These are phyloP conservation scores for Cataglyphis hispanica DNA, from an alignment of 1,140 invertebrate species.

Conservation along the genomic window DNA sequence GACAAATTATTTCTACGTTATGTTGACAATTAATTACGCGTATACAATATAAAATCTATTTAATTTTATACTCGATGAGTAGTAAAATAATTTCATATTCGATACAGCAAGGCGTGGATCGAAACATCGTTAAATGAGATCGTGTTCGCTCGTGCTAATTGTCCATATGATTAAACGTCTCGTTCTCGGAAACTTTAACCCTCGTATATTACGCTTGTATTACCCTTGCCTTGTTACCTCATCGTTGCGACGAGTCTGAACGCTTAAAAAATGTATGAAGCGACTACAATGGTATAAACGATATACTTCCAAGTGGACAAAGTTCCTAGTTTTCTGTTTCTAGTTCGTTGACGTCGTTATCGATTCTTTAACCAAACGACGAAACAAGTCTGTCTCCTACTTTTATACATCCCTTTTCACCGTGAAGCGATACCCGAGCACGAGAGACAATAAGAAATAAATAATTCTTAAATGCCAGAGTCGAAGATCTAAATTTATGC, in stretches of 20 bases:
- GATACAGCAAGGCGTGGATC: not conserved
- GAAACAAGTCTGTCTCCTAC: not conserved
- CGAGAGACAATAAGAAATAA: not conserved
- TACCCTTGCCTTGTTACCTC: constrained; percentile 59
- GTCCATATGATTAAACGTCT: constrained; percentile 83
- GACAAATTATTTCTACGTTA: not conserved
- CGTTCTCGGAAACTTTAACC: constrained; percentile 83
- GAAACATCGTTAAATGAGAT: constrained; percentile 70
- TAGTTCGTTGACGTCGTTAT: constrained; percentile 6
- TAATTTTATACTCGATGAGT: not conserved
- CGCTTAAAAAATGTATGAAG: constrained; percentile 74
- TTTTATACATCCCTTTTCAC: not conserved
- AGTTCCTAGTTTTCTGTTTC: constrained; percentile 22
- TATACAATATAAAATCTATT: not conserved
- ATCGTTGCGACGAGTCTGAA: constrained; percentile 9
- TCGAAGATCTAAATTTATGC: constrained; percentile 32
- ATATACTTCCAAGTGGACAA: not conserved
- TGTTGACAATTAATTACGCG: not conserved
- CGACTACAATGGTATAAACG: not conserved
- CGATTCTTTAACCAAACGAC: constrained; percentile 6
- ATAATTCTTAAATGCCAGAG: not conserved
- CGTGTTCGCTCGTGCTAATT: constrained; percentile 83
- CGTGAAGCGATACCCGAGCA: not conserved
- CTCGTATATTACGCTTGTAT: constrained; percentile 65
- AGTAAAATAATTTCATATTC: constrained; percentile 1